phyloP scores from a whole-genome alignment of 2,797 vertebrate genomes.

The Nyctibius grandis region DNA sequence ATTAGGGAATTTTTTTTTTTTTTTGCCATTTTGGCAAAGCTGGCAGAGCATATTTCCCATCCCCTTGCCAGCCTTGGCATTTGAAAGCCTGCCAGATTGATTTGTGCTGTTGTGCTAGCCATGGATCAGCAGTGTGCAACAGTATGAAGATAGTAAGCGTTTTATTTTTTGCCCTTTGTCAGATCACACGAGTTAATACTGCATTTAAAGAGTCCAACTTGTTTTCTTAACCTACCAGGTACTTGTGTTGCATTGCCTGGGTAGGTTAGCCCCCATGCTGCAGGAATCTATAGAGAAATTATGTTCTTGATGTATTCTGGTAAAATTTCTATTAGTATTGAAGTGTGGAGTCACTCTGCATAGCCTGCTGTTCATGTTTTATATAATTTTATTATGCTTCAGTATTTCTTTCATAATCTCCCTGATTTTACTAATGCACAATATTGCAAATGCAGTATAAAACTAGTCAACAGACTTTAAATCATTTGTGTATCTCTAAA shows the following conservation, averaged over 20 bases:
- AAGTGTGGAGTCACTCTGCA: neutral
- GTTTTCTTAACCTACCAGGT: neutral
- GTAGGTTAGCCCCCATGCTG: neutral
- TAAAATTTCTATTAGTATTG: neutral
- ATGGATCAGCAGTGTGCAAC: neutral
- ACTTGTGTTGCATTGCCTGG: neutral
- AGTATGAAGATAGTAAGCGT: neutral
- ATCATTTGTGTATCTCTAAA: conserved; percentile 67
- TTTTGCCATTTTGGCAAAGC: neutral
- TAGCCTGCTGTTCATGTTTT: conserved; percentile 37
- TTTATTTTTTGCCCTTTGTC: neutral
- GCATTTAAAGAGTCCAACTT: neutral
- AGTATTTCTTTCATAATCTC: conserved; percentile 54
- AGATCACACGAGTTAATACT: neutral
- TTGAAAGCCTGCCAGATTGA: conserved; percentile 27
- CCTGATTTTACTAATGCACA: conserved; percentile 67
- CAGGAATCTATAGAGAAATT: neutral
- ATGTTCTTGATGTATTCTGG: neutral
- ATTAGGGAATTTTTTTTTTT: neutral
- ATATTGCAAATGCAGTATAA: conserved; percentile 67
- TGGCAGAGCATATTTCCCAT: conserved; percentile 31
- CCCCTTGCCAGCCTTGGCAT: neutral
- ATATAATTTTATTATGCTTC: conserved; percentile 54
- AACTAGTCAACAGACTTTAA: conserved; percentile 61
- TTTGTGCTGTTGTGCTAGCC: neutral